Evolutionary conservation across 2,113 vertebrate genomes (phyloP).

Genomic region (Ivindomyrus marchei): DNA sequence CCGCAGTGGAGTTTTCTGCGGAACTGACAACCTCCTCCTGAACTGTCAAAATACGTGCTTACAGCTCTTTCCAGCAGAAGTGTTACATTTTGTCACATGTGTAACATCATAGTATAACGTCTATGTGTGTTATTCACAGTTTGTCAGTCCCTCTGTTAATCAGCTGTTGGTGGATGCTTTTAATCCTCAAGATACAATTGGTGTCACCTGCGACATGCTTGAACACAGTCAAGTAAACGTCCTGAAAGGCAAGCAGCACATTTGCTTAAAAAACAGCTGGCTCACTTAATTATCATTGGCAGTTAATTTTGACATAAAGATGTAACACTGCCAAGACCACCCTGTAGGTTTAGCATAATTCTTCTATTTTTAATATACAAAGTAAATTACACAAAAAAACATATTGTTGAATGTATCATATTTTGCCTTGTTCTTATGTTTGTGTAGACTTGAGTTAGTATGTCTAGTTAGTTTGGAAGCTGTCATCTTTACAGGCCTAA

Average conservation of each 20-base stretch:
- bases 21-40: background rate
- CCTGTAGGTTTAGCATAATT: background rate
- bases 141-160: background rate
- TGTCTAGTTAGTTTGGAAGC: background rate
- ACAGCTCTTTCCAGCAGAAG: background rate
- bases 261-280: background rate
- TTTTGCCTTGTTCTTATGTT: background rate
- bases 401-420: background rate
- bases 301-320: background rate
- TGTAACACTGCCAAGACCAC: background rate
- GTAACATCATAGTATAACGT: background rate
- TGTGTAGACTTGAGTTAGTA: background rate
- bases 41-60: slow-evolving; percentile 2
- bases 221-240: background rate
- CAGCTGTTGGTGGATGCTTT: background rate
- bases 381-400: background rate
- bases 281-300: background rate
- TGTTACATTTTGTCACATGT: background rate
- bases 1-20: background rate
- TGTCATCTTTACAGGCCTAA: background rate
- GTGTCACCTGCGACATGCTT: background rate
- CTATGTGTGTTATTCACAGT: background rate
- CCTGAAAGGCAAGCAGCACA: background rate
- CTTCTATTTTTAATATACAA: background rate
- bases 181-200: background rate